phyloP scores from a whole-genome alignment of 1,140 invertebrate species.

The Procambarus virginalis region DNA sequence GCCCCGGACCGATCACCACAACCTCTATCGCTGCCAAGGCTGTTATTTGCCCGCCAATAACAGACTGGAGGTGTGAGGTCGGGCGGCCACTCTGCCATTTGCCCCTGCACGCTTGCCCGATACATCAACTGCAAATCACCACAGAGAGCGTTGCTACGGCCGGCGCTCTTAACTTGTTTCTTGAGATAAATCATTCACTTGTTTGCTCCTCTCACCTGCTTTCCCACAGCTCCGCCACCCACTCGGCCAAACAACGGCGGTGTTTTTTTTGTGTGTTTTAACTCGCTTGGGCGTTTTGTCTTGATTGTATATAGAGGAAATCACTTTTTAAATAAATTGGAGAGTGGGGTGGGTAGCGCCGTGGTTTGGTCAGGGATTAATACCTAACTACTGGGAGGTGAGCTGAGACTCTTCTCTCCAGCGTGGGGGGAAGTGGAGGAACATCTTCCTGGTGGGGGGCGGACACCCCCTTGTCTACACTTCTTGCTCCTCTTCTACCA shows the following conservation, averaged over 20 bases:
- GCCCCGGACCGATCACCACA: constrained; percentile 36
- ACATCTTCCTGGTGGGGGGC: too few relatives aligned
- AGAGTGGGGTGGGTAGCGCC: neutral
- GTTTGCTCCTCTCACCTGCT: constrained; percentile 41
- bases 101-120: constrained; percentile 34
- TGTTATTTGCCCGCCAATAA: constrained; percentile 56
- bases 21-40: constrained; percentile 40
- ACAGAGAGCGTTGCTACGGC: constrained; percentile 11
- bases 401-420: neutral
- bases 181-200: constrained; percentile 52
- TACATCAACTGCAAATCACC: constrained; percentile 53
- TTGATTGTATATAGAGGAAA: neutral
- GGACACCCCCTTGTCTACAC: too few relatives aligned
- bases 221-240: constrained; percentile 10
- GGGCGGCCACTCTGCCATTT: constrained; percentile 46
- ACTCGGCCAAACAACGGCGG: neutral
- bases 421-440: too few relatives aligned
- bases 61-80: constrained; percentile 50
- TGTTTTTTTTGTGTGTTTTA: neutral
- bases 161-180: constrained; percentile 36
- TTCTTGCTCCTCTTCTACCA: too few relatives aligned
- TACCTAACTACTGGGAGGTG: neutral
- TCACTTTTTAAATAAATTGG: neutral
- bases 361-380: neutral
- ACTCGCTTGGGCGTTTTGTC: neutral